Evolutionary conservation across 92 coral and sea anemone species (phyloP), one percentile per base, ranked within the genome.

Genomic region (Epizoanthus rinbou): DNA sequence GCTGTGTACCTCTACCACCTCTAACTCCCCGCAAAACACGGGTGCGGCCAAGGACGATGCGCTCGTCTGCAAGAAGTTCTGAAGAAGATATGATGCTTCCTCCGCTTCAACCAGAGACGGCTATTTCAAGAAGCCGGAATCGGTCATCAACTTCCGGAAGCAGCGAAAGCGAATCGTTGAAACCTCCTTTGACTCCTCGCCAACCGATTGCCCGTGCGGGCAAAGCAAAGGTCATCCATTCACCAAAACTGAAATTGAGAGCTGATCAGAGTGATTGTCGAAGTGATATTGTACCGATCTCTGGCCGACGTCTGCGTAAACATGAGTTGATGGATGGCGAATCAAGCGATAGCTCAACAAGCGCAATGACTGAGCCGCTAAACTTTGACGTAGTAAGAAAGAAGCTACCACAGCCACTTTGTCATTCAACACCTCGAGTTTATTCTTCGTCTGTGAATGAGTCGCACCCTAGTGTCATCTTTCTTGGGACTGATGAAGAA

Each of bases 341-440:
- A 25, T 93, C 91, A 2, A 93, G 98, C 50, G 98, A 93, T 59
- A 87, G 98, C 69, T 93, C 97, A n/a, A 58, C 85, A 76, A 92
- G 93, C 59, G 92, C 91, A 5, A 93, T 88, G 74, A 93, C 98
- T 17, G 98, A 93, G 80, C 98, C 98, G 56, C 84, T 94, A 91
- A 78, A 78, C 57, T 78, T 78, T 23, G 82, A 78, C 60, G 82
- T n/a, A 13, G 71, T 62, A 18, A 78, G 82, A 62, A 62, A 78
- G 52, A 78, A 78, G 39, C 41, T 78, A 0, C 74, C 74, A 19
- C 84, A 56, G 43, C 59, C 86, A 35, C 59, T 59, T 11, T 81
- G 73, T 41, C 74, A 57, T 15, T 75, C 90, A 62, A 56, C 90
- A 39, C 86, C 84, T 18, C 74, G 79, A 57, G 79, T 89, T 37